These are phyloP conservation scores for Alectoris magna DNA, from an alignment of 2,797 vertebrate species.

Conservation along the genomic window DNA sequence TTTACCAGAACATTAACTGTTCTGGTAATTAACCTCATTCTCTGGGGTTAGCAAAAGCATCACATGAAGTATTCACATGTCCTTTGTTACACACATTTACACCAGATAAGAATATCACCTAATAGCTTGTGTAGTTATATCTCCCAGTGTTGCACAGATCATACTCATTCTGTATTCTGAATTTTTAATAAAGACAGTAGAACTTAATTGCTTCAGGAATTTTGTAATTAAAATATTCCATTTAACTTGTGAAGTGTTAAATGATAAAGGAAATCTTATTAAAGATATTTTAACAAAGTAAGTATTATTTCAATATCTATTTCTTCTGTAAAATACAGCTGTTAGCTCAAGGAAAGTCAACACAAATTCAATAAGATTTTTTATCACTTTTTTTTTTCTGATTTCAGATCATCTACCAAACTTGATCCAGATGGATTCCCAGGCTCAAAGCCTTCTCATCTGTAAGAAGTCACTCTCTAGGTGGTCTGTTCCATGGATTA, in stretches of 20 bases:
- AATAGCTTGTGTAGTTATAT: background rate
- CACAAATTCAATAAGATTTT: background rate
- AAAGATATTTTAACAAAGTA: background rate
- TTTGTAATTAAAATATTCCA: background rate
- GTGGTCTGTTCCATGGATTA: background rate
- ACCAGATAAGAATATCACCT: background rate
- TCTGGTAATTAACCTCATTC: background rate
- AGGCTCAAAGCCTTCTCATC: background rate
- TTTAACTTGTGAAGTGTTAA: background rate
- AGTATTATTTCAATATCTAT: background rate
- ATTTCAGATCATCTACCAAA: background rate
- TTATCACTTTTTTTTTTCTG: background rate
- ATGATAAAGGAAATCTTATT: background rate
- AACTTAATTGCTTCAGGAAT: background rate
- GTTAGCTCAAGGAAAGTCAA: background rate
- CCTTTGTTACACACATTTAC: background rate
- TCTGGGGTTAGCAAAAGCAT: background rate
- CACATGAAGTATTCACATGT: background rate
- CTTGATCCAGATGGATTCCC: accelerated
- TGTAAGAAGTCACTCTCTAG: background rate
- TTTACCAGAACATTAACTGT: background rate
- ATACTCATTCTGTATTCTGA: background rate
- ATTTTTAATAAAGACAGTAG: background rate
- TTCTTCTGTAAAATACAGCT: background rate
- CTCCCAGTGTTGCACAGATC: background rate